Conservation (phyloP, 2,113 vertebrate species). For the Macrotus californicus region DNA sequence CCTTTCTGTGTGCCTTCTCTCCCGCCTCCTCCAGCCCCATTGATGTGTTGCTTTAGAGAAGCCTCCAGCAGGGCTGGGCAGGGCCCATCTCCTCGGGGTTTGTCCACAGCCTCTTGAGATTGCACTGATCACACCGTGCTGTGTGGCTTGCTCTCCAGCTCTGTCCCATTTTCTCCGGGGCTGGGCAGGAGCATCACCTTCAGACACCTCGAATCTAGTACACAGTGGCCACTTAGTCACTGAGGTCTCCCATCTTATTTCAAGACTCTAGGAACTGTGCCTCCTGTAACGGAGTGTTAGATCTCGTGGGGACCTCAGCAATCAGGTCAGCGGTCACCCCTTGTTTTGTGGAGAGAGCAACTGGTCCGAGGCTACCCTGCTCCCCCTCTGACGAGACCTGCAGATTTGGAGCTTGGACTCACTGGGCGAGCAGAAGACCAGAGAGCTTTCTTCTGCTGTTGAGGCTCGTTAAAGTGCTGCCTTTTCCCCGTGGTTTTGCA, state of each 20-base stretch:
- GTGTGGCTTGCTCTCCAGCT: background rate
- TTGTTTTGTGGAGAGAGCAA: background rate
- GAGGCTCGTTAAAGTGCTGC: background rate
- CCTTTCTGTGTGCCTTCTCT: background rate
- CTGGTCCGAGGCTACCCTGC: background rate
- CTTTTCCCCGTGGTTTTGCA: background rate
- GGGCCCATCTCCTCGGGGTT: background rate
- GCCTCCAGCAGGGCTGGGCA: background rate
- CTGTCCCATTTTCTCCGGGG: background rate
- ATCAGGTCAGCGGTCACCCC: too few relatives aligned
- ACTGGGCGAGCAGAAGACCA: background rate
- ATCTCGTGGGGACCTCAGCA: background rate
- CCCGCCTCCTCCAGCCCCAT: background rate
- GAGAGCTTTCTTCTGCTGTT: background rate
- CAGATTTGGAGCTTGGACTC: background rate
- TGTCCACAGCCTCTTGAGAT: background rate
- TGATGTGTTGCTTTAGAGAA: background rate
- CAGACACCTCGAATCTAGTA: background rate
- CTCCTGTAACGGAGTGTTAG: background rate
- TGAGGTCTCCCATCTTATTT: background rate
- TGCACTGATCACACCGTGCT: background rate
- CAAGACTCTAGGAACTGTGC: background rate
- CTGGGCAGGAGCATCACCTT: background rate
- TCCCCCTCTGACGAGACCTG: background rate
- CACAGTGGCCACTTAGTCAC: background rate